Evolutionary conservation across 30 jellyfish, hydroid and myxozoan species (phyloP).

Genomic region (Aurelia sp.): DNA sequence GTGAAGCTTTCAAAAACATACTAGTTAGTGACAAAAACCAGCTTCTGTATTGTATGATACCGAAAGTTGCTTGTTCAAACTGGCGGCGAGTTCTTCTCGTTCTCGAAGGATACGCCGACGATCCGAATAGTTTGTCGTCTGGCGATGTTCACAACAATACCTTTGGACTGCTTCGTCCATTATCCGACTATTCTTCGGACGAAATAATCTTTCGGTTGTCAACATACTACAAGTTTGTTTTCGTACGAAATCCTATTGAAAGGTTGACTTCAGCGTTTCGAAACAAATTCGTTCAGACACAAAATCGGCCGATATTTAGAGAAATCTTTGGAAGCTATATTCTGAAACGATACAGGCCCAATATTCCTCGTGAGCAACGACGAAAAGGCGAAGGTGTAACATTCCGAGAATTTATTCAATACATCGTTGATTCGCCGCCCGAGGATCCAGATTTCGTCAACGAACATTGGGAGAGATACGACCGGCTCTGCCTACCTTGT

Average conservation of each 20-base stretch:
- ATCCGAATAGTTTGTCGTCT: conserved; percentile 71
- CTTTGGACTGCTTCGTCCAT: conserved; percentile 85
- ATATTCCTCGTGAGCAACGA: conserved; percentile 31
- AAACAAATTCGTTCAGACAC: conserved; percentile 77
- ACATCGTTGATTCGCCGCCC: conserved; percentile 92
- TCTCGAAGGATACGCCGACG: conserved; percentile 83
- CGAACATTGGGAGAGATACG: conserved; percentile 97
- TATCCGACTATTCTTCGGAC: conserved; percentile 94
- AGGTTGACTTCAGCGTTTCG: conserved; percentile 94
- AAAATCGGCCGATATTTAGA: conserved; percentile 57
- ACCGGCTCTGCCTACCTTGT: conserved; percentile 95
- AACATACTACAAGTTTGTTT: conserved; percentile 90
- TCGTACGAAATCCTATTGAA: conserved; percentile 95
- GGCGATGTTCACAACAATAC: conserved; percentile 91
- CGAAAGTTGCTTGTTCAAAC: conserved; percentile 97
- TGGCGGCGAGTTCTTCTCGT: conserved; percentile 96
- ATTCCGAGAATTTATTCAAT: conserved; percentile 85
- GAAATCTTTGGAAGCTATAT: conserved; percentile 80
- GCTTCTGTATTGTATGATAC: conserved; percentile 94
- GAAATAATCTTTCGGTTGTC: conserved; percentile 92
- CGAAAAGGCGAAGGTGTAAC: conserved; percentile 81
- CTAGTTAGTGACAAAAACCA: conserved; percentile 97
- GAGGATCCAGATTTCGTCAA: conserved; percentile 87
- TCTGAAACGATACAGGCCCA: conserved; percentile 73
- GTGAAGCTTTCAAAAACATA: conserved; percentile 86